These are phyloP conservation scores for Oncorhynchus clarkii DNA, from an alignment of 2,113 vertebrate genomes.

Conservation along the genomic window DNA sequence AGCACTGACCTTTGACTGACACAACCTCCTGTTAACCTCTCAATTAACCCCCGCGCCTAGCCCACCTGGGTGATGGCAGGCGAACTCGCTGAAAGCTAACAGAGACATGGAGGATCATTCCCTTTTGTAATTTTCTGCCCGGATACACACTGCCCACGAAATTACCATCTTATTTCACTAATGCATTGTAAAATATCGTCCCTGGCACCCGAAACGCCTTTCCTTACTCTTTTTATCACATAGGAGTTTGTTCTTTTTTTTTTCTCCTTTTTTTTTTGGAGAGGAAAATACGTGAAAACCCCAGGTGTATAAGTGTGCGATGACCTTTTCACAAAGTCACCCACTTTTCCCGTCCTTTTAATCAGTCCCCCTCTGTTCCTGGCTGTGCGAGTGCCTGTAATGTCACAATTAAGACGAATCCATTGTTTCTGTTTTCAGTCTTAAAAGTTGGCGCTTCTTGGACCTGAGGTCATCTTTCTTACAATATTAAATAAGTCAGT, in stretches of 20 bases:
- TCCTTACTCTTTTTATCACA: slow-evolving; percentile 49
- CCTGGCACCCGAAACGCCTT: not conserved
- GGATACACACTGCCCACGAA: slow-evolving; percentile 59
- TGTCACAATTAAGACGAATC: slow-evolving; percentile 72
- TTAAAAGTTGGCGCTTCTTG: slow-evolving; percentile 42
- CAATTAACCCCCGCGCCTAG: slow-evolving; percentile 64
- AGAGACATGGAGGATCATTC: not conserved
- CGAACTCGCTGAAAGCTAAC: slow-evolving; percentile 11
- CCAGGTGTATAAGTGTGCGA: slow-evolving; percentile 68
- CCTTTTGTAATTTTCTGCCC: slow-evolving; percentile 65
- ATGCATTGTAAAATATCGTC: slow-evolving; percentile 43
- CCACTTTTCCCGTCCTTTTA: slow-evolving; percentile 71
- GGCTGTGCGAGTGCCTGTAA: slow-evolving; percentile 66
- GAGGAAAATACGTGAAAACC: slow-evolving; percentile 53
- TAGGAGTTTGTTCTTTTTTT: slow-evolving; percentile 44
- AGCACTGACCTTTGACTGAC: slow-evolving; percentile 66
- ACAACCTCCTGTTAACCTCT: slow-evolving; percentile 68
- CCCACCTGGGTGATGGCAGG: slow-evolving; percentile 52
- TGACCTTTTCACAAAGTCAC: slow-evolving; percentile 80
- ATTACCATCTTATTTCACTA: slow-evolving; percentile 75
- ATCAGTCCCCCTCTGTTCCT: slow-evolving; percentile 75
- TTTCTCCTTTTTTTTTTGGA: slow-evolving; percentile 2
- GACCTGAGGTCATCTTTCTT: slow-evolving; percentile 71
- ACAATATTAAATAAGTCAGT: slow-evolving; percentile 67
- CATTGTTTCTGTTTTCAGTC: slow-evolving; percentile 72